Evolutionary conservation across 1,140 invertebrate genomes (phyloP).

Genomic region (Dolichoris vasculosae): DNA sequence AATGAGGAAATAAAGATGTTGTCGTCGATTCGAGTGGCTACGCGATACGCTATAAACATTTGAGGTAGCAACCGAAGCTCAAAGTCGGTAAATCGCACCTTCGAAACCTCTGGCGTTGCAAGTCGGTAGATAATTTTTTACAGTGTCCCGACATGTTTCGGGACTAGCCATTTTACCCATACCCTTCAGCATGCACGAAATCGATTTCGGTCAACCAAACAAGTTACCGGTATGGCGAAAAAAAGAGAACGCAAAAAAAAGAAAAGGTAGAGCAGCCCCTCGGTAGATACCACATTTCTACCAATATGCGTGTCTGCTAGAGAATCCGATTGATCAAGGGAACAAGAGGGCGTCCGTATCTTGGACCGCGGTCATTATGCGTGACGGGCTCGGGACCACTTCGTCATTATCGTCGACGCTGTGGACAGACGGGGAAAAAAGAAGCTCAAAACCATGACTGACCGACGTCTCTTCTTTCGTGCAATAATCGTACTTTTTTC

Average conservation of each 20-base stretch:
- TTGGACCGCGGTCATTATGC: slow-evolving; percentile 31
- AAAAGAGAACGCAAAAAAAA: not conserved
- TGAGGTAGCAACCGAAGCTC: not conserved
- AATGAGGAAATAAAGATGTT: not conserved
- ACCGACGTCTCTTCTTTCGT: slow-evolving; percentile 7
- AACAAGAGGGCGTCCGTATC: not conserved
- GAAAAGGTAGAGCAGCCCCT: not conserved
- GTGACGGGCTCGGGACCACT: slow-evolving; percentile 30
- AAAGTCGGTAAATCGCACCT: not conserved
- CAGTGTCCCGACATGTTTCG: not conserved
- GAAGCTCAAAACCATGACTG: not conserved
- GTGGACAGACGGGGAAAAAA: slow-evolving; percentile 13
- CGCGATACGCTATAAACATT: not conserved
- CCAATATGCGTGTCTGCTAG: slow-evolving; percentile 6
- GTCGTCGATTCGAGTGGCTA: not conserved
- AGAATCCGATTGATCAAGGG: slow-evolving; percentile 3
- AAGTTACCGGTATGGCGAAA: not conserved
- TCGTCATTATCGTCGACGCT: slow-evolving; percentile 33
- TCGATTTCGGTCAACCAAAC: slow-evolving; percentile 5
- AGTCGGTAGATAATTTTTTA: not conserved
- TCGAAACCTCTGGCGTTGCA: not conserved
- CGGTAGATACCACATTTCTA: not conserved
- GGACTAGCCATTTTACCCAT: not conserved
- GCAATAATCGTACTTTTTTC: slow-evolving; percentile 14
- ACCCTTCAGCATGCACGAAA: not conserved